A percentile compares a stretch with the other conserved stretches of the same genome.
Conservation (phyloP, 2,888 invertebrate species). For the Byasa hedistus region DNA sequence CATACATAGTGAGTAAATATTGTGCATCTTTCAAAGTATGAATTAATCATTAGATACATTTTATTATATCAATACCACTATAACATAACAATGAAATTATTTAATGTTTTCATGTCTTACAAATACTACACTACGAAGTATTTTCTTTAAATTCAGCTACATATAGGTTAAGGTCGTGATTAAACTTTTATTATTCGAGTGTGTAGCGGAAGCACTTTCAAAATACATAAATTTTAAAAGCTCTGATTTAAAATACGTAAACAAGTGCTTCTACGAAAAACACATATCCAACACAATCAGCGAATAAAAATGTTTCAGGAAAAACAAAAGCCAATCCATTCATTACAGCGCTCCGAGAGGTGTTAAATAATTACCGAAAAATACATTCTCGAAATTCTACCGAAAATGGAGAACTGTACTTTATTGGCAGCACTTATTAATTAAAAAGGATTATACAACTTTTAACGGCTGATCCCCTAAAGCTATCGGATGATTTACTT, state of each 20-base stretch:
- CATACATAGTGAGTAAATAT: too few species aligned
- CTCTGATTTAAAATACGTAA: neutral
- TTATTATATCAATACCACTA: too few species aligned
- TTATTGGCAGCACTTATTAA: conserved; percentile 26
- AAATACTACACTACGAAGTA: too few species aligned
- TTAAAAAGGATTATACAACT: conserved; percentile 30
- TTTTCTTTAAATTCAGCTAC: too few species aligned
- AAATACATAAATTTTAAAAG: neutral
- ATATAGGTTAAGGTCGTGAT: too few species aligned
- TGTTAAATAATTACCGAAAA: conserved; percentile 22
- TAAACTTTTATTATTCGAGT: too few species aligned
- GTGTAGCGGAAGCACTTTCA: neutral
- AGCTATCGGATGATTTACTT: conserved; percentile 48
- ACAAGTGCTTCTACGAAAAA: neutral
- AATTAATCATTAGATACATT: too few species aligned
- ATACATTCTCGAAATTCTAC: conserved; percentile 21
- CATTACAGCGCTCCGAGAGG: conserved; percentile 16
- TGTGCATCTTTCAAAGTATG: too few species aligned
- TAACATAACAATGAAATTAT: too few species aligned
- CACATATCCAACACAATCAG: conserved; percentile 7
- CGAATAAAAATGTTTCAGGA: conserved; percentile 17
- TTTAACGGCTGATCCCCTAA: conserved; percentile 32
- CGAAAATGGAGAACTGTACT: conserved; percentile 14
- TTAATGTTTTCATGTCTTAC: too few species aligned
- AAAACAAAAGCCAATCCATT: conserved; percentile 22